Conservation (phyloP, 2,797 vertebrate species). For the Uromys caudimaculatus region DNA sequence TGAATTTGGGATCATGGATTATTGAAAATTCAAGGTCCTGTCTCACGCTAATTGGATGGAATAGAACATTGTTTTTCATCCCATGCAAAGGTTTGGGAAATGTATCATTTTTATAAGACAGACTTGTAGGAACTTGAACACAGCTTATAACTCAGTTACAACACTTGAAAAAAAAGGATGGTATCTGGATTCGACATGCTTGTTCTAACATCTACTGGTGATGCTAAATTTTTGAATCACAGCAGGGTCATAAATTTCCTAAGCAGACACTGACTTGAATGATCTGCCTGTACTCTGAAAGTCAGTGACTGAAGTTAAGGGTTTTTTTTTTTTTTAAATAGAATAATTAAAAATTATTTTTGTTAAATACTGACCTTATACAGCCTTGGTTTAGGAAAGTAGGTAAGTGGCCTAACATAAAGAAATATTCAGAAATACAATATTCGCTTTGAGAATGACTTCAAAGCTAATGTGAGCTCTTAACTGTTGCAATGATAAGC, state of each 20-base stretch:
- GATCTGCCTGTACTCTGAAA: conserved; percentile 27
- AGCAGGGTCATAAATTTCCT: not conserved
- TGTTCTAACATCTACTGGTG: not conserved
- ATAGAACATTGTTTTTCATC: conserved; percentile 15
- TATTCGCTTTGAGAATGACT: not conserved
- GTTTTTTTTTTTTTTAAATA: not conserved
- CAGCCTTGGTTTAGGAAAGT: not conserved
- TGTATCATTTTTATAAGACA: not conserved
- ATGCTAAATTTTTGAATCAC: conserved; percentile 38
- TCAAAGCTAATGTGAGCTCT: conserved; percentile 5
- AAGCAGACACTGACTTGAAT: not conserved
- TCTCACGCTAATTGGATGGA: not conserved
- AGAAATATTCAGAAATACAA: not conserved
- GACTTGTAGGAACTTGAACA: not conserved
- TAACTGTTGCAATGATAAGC: not conserved
- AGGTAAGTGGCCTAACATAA: not conserved
- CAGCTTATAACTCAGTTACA: not conserved
- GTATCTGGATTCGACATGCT: not conserved
- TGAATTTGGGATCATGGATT: not conserved
- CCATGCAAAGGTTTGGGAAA: conserved; percentile 9
- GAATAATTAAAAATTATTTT: not conserved
- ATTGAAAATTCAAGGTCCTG: not conserved
- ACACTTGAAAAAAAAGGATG: not conserved
- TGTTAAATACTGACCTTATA: conserved; percentile 24
- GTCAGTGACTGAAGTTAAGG: not conserved